Evolutionary conservation across 2,113 vertebrate species (phyloP).

Genomic region (Nothobranchius furzeri): DNA sequence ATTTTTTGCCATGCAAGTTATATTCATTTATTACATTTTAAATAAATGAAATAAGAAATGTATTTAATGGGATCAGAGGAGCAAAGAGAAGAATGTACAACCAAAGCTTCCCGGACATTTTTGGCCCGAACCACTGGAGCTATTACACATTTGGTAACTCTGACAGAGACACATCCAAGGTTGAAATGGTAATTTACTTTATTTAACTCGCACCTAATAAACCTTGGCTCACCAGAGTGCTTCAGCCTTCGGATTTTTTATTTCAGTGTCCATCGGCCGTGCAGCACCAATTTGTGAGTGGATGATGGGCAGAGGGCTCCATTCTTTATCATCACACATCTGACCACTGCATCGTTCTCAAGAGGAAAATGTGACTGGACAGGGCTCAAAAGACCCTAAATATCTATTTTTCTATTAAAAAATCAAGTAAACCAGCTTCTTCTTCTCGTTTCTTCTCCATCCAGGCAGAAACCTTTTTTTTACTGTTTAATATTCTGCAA

Average conservation of each 20-base stretch:
- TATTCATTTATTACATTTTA: background rate
- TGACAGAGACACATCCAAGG: too few species aligned
- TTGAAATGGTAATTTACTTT: too few species aligned
- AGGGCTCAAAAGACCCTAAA: background rate
- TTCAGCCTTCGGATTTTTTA: too few species aligned
- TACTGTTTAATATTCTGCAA: background rate
- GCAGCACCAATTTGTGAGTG: too few species aligned
- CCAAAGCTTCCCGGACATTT: background rate
- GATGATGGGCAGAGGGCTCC: too few species aligned
- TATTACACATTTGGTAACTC: too few species aligned
- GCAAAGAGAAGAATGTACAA: background rate
- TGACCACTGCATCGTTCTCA: background rate
- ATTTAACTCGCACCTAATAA: too few species aligned
- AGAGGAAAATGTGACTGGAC: background rate
- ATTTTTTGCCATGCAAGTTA: too few species aligned
- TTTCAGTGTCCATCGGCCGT: too few species aligned
- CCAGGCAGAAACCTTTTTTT: background rate
- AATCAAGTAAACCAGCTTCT: background rate
- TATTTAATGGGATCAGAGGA: background rate
- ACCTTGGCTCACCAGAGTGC: too few species aligned
- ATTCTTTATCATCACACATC: too few species aligned
- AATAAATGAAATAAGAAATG: background rate
- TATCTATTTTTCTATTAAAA: background rate
- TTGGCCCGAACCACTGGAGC: background rate
- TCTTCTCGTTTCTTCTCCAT: too few species aligned